Evolutionary conservation across 30 jellyfish, hydroid and myxozoan genomes (phyloP).

Genomic region (Aurelia sp.): DNA sequence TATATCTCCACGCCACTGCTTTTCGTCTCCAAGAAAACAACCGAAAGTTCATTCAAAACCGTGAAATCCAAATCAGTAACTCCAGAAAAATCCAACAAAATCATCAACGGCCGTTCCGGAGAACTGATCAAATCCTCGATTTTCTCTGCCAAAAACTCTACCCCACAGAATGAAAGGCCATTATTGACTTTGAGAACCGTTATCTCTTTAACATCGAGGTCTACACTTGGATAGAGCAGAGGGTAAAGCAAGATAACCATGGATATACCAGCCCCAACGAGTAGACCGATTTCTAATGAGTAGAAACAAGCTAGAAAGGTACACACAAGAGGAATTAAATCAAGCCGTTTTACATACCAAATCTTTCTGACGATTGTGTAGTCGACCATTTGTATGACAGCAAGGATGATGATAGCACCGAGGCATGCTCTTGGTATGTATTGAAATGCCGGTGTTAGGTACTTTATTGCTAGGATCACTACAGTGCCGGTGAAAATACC

Average conservation of each 20-base stretch:
- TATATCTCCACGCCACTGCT: constrained; percentile 44
- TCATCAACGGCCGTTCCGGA: constrained; percentile 59
- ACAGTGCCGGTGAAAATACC: constrained; percentile 78
- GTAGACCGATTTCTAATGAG: constrained; percentile 76
- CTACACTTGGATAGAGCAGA: constrained; percentile 54
- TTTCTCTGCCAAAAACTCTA: constrained; percentile 45
- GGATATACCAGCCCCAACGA: constrained; percentile 62
- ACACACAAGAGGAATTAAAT: constrained; percentile 50
- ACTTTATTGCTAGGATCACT: constrained; percentile 72
- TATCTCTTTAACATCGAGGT: constrained; percentile 51
- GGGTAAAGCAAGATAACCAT: constrained; percentile 70
- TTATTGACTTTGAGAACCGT: constrained; percentile 54
- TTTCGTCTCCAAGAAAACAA: constrained; percentile 48
- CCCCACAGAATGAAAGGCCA: constrained; percentile 78
- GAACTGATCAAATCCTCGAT: constrained; percentile 58
- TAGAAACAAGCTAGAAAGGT: constrained; percentile 75
- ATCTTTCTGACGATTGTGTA: constrained; percentile 45
- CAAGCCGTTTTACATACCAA: constrained; percentile 64
- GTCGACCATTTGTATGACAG: constrained; percentile 83
- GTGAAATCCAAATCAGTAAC: constrained; percentile 81
- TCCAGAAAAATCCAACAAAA: constrained; percentile 69
- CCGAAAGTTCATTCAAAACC: constrained; percentile 59
- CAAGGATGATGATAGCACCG: constrained; percentile 78
- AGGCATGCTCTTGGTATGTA: constrained; percentile 89
- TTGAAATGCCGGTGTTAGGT: constrained; percentile 75